Base-by-base conservation (phyloP, 2,888 invertebrate genomes). In the Caenorhabditis afra region DNA sequence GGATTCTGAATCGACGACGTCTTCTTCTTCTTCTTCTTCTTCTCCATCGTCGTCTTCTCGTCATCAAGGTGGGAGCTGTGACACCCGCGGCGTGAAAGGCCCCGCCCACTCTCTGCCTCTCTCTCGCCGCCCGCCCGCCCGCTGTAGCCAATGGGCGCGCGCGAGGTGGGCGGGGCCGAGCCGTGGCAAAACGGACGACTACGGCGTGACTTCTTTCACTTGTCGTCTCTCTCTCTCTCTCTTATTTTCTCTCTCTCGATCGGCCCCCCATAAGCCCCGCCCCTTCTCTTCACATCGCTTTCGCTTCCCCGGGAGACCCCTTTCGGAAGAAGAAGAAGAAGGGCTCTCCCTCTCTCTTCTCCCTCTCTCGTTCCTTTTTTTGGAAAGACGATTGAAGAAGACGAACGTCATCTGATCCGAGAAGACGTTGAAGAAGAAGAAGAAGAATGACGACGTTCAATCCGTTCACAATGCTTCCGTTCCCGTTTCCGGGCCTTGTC, bases 181-280 rank as follows among this genome's bases (percentile, higher is more conserved):
- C 58, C 37, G 52, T 66, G 74, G 66, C 74, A 75, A 75, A 75
- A 75, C 75, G 75, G 75, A 75, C 75, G 75, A 75, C 75, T 75
- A 77, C 68, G 70, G 77, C 77, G 77, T 70, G 77, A 77, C 70
- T 65, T 77, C 77, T 77, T 77, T 77, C 77, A 77, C 77, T 70
- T 66, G 53, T 29, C 7, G 4, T 29, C 29, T 29, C 29, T 29
- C 29, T 29, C 29, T 29, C 29, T 29, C 29, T 29, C 29, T 29
- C 29, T 29, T 7, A 7, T 29, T 29, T 7, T 29, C 29, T 29
- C 7, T 29, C 29, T 29, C 29, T 29, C 29, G 29, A 29, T 7
- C 29, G 29, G 4, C 29, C 29, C 29, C 4, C 29, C 4, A 7
- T 29, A 7, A 7, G 29, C 29, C 3, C 29, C 29, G 29, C 29